Conservation (phyloP, 2,113 vertebrate genomes). For the Chloroceryle aenea region DNA sequence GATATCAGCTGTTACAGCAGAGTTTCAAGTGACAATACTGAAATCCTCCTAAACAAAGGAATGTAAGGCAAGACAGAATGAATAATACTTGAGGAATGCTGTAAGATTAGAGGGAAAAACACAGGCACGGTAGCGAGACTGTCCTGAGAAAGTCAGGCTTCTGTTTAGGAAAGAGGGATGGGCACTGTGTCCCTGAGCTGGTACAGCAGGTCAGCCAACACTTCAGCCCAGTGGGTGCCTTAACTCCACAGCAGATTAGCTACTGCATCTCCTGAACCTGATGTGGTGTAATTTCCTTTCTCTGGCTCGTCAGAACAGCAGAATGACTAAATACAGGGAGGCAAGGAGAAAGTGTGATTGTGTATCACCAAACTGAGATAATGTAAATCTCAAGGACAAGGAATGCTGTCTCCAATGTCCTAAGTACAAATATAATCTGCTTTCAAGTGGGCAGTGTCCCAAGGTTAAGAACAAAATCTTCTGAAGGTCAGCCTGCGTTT, state of each 20-base stretch:
- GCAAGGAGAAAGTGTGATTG: not conserved
- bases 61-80: not conserved
- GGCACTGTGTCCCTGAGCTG: not conserved
- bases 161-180: not conserved
- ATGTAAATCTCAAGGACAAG: not conserved
- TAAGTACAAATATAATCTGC: not conserved
- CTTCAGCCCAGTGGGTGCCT: not conserved
- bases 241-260: not conserved
- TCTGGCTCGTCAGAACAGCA: not conserved
- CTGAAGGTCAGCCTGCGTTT: not conserved
- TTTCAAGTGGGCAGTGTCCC: conserved; percentile 31
- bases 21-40: not conserved
- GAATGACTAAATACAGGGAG: not conserved
- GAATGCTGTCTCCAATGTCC: not conserved
- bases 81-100: not conserved
- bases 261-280: not conserved
- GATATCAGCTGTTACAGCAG: not conserved
- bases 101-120: not conserved
- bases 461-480: conserved; percentile 19
- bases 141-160: not conserved
- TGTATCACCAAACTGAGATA: not conserved
- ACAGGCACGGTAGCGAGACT: not conserved
- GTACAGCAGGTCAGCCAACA: not conserved
- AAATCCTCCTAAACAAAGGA: not conserved
- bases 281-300: not conserved